Conservation (phyloP, 2,797 vertebrate species). For the Amblyopsis hoosieri region DNA sequence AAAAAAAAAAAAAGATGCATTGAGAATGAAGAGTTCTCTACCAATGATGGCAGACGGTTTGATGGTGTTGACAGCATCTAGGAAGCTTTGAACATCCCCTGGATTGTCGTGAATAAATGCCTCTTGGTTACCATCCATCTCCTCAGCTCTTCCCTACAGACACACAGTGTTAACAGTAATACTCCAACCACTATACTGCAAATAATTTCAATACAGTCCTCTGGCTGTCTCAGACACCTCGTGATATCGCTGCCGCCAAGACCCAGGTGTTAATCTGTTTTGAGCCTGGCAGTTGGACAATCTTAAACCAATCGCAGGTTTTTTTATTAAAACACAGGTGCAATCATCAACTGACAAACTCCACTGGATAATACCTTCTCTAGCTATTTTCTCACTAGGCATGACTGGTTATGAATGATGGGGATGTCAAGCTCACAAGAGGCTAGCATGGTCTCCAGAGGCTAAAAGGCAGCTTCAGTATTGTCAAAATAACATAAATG, state of each 20-base stretch:
- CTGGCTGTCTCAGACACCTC: constrained; percentile 1
- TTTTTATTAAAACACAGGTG: too few relatives aligned
- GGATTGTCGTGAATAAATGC: constrained; percentile 84
- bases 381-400: too few relatives aligned
- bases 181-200: constrained; percentile 21
- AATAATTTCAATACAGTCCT: constrained; percentile 21
- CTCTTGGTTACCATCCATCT: constrained; percentile 86
- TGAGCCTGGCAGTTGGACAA: too few relatives aligned
- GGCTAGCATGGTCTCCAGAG: too few relatives aligned
- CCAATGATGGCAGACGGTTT: constrained; percentile 93
- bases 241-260: too few relatives aligned
- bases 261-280: too few relatives aligned
- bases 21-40: constrained; percentile 50
- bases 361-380: too few relatives aligned
- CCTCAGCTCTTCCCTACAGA: constrained; percentile 80
- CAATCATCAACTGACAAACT: too few relatives aligned
- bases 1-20: background rate
- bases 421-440: too few relatives aligned
- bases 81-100: constrained; percentile 81
- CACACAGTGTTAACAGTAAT: constrained; percentile 12
- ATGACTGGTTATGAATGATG: too few relatives aligned
- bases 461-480: too few relatives aligned
- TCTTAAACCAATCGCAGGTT: too few relatives aligned
- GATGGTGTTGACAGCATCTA: constrained; percentile 91
- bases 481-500: background rate